Evolutionary conservation across 2,797 vertebrate species (phyloP).

Genomic region (Aldrovandia affinis): DNA sequence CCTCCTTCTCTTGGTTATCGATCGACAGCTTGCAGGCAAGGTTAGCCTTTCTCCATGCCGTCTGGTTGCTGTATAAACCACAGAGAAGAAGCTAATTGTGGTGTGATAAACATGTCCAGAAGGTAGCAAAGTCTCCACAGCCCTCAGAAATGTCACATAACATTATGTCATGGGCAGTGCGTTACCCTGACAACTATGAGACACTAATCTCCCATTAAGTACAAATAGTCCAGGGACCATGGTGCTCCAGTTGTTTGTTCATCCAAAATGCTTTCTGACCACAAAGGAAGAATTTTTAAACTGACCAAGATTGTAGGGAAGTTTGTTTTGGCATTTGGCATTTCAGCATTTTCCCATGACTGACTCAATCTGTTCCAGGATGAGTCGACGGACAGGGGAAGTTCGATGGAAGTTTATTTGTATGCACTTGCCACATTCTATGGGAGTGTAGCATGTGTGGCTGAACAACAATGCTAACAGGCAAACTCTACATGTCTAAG

Average conservation of each 20-base stretch:
- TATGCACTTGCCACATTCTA: neutral
- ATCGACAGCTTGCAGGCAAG: slow-evolving; percentile 92
- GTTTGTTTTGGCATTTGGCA: neutral
- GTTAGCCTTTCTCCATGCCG: slow-evolving; percentile 94
- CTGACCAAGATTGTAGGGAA: neutral
- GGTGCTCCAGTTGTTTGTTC: too few relatives aligned
- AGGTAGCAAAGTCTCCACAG: neutral
- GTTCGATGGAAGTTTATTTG: neutral
- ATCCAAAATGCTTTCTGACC: too few relatives aligned
- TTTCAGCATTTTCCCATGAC: neutral
- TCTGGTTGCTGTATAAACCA: slow-evolving; percentile 84
- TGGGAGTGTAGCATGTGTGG: neutral
- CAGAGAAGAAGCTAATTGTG: neutral
- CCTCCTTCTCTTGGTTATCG: slow-evolving; percentile 91
- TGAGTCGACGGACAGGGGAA: too few relatives aligned
- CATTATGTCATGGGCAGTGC: too few relatives aligned
- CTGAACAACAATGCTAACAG: neutral
- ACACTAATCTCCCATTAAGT: too few relatives aligned
- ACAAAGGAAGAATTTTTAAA: neutral
- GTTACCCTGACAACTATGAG: too few relatives aligned
- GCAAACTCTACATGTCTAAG: neutral
- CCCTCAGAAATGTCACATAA: neutral
- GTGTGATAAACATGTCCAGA: neutral
- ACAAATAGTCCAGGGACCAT: too few relatives aligned
- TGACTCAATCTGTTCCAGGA: too few relatives aligned